Evolutionary conservation across 1,140 invertebrate species (phyloP), one percentile per base, ranked within the genome.

Genomic region (Zophobas morio): DNA sequence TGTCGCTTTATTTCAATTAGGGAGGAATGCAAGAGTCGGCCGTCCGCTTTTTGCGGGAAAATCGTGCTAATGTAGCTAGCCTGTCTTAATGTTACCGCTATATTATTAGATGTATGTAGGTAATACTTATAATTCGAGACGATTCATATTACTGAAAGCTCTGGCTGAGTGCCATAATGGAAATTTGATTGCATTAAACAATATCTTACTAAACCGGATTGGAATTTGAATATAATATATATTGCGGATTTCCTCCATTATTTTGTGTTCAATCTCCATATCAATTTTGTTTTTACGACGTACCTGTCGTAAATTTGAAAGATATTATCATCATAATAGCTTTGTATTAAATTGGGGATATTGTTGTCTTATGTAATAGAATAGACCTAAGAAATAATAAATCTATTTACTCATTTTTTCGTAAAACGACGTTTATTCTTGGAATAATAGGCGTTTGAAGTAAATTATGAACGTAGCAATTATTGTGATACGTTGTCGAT

Each of bases 1-100:
- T 60, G 34, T 6, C 36, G 56, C 56, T 60, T 60, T 60, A 60
- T 60, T 60, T 60, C 56, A 60, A 60, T 60, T 60, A 60, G 35
- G 32, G 56, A 35, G 3, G 3, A 20, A 60, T 60, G 56, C 20
- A 20, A 60, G 56, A 46, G 3, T 46, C 42, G 42, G 3, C 8
- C 3, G 3, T 46, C 8, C 56, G 56, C 56, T 60, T 60, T 60
- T 60, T 60, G 36, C 35, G 34, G 35, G 56, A 60, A 60, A 60
- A 37, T 60, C 56, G 8, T 36, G 37, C 56, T 60, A 60, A 60
- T 36, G 56, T 35, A 60, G 34, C 6, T 6, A 60, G 34, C 37
- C 37, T 60, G 37, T 32, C 56, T 60, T 60, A 39, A 60, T 60
- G 56, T 33, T 20, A 6, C 6, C 36, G 56, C 56, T 39, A 8